These are phyloP conservation scores for Pempheris klunzingeri DNA, from an alignment of 2,797 vertebrate genomes.

Conservation along the genomic window DNA sequence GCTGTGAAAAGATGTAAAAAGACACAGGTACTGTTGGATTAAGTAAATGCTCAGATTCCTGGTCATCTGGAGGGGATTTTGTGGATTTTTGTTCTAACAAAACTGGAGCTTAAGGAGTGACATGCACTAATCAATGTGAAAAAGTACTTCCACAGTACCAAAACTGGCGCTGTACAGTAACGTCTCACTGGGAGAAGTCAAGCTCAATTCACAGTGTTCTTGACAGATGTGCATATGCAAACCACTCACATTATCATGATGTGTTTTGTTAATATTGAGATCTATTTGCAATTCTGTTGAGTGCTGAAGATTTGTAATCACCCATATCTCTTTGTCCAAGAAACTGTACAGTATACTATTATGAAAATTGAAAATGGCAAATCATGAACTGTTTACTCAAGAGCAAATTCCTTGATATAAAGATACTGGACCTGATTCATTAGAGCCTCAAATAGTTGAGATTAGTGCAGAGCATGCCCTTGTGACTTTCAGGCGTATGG, in stretches of 20 bases:
- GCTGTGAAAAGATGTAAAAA: slow-evolving; percentile 15
- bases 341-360: too few relatives aligned
- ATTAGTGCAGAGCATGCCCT: slow-evolving; percentile 8
- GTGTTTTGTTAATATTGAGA: slow-evolving; percentile 37
- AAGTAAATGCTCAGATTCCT: slow-evolving; percentile 18
- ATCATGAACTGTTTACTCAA: slow-evolving; percentile 11
- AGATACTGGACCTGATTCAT: slow-evolving; percentile 28
- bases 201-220: slow-evolving; percentile 20
- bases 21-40: slow-evolving; percentile 8
- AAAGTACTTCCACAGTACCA: not conserved
- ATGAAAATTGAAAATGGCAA: slow-evolving; percentile 36
- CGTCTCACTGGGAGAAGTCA: slow-evolving; percentile 16
- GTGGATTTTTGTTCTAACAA: slow-evolving; percentile 21
- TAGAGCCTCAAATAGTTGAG: slow-evolving; percentile 20
- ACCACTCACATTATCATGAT: slow-evolving; percentile 21
- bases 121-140: slow-evolving; percentile 26
- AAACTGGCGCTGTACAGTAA: not conserved
- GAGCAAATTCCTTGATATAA: slow-evolving; percentile 14
- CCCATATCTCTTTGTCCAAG: slow-evolving; percentile 21
- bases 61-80: slow-evolving; percentile 34
- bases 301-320: slow-evolving; percentile 41
- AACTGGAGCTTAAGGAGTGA: slow-evolving; percentile 24
- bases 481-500: slow-evolving; percentile 10
- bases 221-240: slow-evolving; percentile 41
- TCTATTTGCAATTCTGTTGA: slow-evolving; percentile 40